Base-by-base conservation (phyloP, 1,140 invertebrate species). In the Trachymyrmex cornetzi region DNA sequence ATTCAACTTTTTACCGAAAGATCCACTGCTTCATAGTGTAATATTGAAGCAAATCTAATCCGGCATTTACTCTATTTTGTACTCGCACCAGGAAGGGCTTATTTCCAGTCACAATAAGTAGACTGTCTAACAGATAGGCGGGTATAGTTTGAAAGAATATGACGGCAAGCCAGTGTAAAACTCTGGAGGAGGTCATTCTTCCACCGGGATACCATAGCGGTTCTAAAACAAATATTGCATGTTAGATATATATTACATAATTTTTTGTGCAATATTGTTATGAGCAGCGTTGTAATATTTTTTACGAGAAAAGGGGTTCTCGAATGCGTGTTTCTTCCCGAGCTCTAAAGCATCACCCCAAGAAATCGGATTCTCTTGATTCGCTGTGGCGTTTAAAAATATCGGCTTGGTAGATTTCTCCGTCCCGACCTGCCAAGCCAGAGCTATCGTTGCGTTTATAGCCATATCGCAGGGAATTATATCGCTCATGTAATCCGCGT, bases 21-120 rank as follows among this genome's bases (percentile, higher is more conserved):
- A 96, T 95, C 98, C 98, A 99, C 90, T 97, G 96, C 92, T 97
- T 97, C 2, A 97, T 98, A 6, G 98, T 99, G 93, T 99, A 99
- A 94, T 98, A 99, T 90, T 98, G 97, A 0, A 99, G 93, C 0
- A 97, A 95, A 80, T 96, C 95, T 0, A 97, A 87, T 0, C 97
- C 97, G 55, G 95, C 95, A 9, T 96, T 96, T 7, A 98, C 96
- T 67, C 96, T 96, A 19, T 96, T 96, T 93, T 98, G 97, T 5
- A 97, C 95, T 87, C 96, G 96, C 0, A 98, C 95, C 95, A 98
- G 96, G 90, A 98, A 98, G 67, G 97, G 97, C 91, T 98, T 98
- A 85, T 97, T 96, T 5, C 98, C 96, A 16, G 96, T 95, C 14
- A 98, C 69, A 59, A 96, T 92, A 67, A 97, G 93, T 19, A 98